Conservation (phyloP, 2,888 invertebrate genomes). For the Lagria hirta region DNA sequence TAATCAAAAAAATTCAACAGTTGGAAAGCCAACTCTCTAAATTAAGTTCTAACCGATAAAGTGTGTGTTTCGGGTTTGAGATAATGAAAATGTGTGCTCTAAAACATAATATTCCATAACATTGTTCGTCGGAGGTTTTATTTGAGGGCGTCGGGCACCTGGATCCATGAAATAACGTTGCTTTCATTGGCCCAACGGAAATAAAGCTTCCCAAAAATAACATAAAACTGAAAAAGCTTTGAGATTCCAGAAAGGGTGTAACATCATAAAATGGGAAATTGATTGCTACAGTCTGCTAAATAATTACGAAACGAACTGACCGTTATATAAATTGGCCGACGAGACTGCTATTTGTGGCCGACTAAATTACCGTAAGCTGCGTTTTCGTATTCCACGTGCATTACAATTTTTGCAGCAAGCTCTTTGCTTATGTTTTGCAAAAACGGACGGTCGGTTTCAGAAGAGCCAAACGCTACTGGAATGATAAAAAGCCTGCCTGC, state of each 20-base stretch:
- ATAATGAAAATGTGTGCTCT: constrained; percentile 1
- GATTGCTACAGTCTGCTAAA: constrained; percentile 27
- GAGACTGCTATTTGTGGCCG: constrained; percentile 23
- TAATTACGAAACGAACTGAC: constrained; percentile 26
- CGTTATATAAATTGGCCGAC: constrained; percentile 27
- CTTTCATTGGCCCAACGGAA: constrained; percentile 15
- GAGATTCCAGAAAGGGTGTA: constrained; percentile 18
- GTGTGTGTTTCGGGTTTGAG: too few relatives aligned
- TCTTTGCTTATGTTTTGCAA: too few relatives aligned
- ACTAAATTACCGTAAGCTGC: constrained; percentile 16
- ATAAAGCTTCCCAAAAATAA: constrained; percentile 17
- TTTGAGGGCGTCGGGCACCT: constrained; percentile 19
- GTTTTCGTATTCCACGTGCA: constrained; percentile 14
- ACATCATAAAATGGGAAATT: constrained; percentile 29
- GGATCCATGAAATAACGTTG: constrained; percentile 15
- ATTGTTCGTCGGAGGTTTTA: constrained; percentile 10
- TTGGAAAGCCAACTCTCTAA: too few relatives aligned
- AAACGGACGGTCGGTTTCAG: too few relatives aligned
- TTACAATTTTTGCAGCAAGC: too few relatives aligned
- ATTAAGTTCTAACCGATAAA: too few relatives aligned
- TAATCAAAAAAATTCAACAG: too few relatives aligned
- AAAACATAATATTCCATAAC: constrained; percentile 13
- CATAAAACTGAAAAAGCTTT: constrained; percentile 23
- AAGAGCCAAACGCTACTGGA: too few relatives aligned
- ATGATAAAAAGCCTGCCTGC: too few relatives aligned